Percentiles rank a stretch among this genome's conserved stretches.
phyloP scores from a whole-genome alignment of 2,113 vertebrate genomes.

The Riparia riparia region DNA sequence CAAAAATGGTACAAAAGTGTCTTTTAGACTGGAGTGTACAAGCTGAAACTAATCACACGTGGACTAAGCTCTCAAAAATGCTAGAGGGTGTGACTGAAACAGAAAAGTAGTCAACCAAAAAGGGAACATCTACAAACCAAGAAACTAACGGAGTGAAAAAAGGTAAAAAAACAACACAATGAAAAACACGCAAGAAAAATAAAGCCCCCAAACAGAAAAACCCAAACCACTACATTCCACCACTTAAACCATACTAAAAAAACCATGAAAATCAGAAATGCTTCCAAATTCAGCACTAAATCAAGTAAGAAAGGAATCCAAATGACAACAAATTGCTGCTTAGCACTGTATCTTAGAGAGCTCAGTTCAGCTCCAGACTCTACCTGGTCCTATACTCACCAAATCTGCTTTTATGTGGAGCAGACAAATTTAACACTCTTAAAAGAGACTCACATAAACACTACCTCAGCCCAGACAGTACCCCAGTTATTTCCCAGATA shows the following conservation, averaged over 20 bases:
- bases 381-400: neutral
- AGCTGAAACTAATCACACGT: neutral
- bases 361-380: neutral
- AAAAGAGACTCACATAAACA: neutral
- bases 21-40: neutral
- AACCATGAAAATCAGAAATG: neutral
- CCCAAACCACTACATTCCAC: neutral
- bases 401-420: neutral
- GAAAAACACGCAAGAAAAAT: neutral
- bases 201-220: neutral
- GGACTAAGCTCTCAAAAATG: neutral
- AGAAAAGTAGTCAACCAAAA: slow-evolving; percentile 3
- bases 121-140: neutral
- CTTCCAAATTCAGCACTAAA: neutral
- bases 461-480: neutral
- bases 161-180: neutral
- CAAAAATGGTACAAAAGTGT: neutral
- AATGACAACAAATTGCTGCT: neutral
- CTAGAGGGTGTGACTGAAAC: neutral
- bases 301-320: neutral
- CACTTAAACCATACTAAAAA: neutral
- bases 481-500: neutral
- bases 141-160: neutral
- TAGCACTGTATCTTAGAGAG: neutral
- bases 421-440: neutral